Evolutionary conservation across 2,888 invertebrate species (phyloP).

Genomic region (Callinectes sapidus): DNA sequence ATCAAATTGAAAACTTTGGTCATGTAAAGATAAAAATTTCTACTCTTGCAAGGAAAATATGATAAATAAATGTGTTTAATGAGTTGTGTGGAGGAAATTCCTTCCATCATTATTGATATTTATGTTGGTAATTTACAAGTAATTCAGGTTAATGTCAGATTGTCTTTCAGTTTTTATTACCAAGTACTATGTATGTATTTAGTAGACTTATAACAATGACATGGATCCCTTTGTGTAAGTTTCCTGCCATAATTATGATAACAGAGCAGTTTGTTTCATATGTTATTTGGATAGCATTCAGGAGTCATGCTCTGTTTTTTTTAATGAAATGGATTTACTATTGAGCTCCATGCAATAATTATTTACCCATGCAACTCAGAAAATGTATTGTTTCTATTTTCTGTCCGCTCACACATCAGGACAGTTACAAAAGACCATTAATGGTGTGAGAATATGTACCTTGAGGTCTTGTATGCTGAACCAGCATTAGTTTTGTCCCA

Average conservation of each 20-base stretch:
- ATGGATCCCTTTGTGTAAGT: neutral
- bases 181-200: neutral
- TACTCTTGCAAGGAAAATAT: constrained; percentile 6
- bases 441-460: constrained; percentile 35
- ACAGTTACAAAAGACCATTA: constrained; percentile 34
- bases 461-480: constrained; percentile 30
- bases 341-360: neutral
- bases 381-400: constrained; percentile 26
- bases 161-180: neutral
- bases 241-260: neutral
- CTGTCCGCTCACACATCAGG: constrained; percentile 37
- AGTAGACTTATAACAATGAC: neutral
- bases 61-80: neutral
- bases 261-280: neutral
- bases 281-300: neutral
- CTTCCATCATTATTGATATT: neutral
- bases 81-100: constrained; percentile 18
- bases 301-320: neutral
- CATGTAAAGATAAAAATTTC: neutral
- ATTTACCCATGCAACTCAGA: constrained; percentile 13
- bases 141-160: neutral
- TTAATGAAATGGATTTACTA: neutral
- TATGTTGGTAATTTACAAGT: neutral
- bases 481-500: constrained; percentile 22
- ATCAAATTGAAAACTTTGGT: neutral